Percentiles rank a stretch among this genome's conserved stretches.
phyloP scores from a whole-genome alignment of 2,888 invertebrate species.

The Axea sp. region DNA sequence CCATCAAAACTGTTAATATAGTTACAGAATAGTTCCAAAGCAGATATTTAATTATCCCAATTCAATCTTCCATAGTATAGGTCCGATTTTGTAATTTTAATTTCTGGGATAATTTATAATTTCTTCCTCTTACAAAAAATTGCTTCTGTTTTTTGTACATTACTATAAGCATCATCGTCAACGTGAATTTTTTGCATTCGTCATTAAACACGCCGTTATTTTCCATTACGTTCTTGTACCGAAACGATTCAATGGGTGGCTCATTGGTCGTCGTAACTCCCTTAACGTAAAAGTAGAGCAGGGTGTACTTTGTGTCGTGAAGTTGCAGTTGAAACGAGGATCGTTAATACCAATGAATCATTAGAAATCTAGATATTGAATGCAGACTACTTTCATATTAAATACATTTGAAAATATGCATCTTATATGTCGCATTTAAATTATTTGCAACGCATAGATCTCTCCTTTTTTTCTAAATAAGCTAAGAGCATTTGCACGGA shows the following conservation, averaged over 20 bases:
- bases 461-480: too few species aligned
- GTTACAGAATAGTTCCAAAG: too few species aligned
- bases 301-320: slow-evolving; percentile 31
- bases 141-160: slow-evolving; percentile 5
- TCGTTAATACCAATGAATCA: slow-evolving; percentile 53
- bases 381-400: slow-evolving; percentile 8
- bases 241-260: slow-evolving; percentile 66
- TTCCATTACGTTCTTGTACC: slow-evolving; percentile 66
- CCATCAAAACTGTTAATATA: too few species aligned
- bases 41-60: slow-evolving; percentile 6
- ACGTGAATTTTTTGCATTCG: slow-evolving; percentile 38
- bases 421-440: too few species aligned
- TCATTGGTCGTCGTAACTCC: slow-evolving; percentile 50
- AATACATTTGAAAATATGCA: too few species aligned
- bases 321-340: slow-evolving; percentile 34
- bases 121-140: slow-evolving; percentile 19
- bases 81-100: slow-evolving; percentile 6
- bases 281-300: slow-evolving; percentile 49
- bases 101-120: slow-evolving; percentile 15
- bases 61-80: slow-evolving; percentile 5
- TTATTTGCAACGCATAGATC: too few species aligned
- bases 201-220: slow-evolving; percentile 65
- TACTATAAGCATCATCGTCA: slow-evolving; percentile 27
- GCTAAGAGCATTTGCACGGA: too few species aligned
- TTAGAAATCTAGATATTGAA: slow-evolving; percentile 33